Evolutionary conservation across 1,140 invertebrate genomes (phyloP).

Genomic region (Olivierus martensii): DNA sequence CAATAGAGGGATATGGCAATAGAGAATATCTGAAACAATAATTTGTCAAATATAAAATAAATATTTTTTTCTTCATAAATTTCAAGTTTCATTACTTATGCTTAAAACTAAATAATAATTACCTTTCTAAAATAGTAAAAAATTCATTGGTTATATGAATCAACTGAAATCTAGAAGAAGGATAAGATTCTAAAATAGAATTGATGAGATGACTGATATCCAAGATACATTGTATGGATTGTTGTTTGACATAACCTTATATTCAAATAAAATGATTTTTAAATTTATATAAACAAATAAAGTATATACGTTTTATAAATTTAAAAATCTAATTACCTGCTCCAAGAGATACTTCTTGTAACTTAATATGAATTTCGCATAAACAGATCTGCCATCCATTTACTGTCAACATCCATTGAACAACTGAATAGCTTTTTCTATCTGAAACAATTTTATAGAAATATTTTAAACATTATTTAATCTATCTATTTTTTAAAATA

Average conservation of each 20-base stretch:
- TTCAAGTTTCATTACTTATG: no score
- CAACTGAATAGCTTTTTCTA: conserved; percentile 2
- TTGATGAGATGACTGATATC: conserved; percentile 3
- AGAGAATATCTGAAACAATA: background rate
- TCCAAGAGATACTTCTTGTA: conserved; percentile 8
- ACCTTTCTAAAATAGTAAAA: conserved; percentile 10
- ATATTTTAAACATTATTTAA: no score
- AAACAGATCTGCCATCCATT: conserved; percentile 17
- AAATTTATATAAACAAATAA: no score
- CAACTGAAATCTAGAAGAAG: conserved; percentile 1
- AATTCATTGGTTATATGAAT: conserved; percentile 7
- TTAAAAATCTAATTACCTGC: conserved; percentile 3
- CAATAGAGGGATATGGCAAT: background rate
- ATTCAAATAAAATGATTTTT: background rate
- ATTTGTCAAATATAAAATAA: no score
- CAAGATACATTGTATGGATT: conserved; percentile 2
- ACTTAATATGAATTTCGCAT: conserved; percentile 6
- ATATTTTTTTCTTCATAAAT: no score
- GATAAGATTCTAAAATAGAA: conserved; percentile 6
- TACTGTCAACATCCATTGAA: conserved; percentile 9
- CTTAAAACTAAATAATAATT: background rate
- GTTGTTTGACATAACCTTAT: background rate
- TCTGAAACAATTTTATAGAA: background rate
- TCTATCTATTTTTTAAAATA: background rate
- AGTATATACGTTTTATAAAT: no score